Conservation (phyloP, 2,888 invertebrate genomes). For the Drosophila nigritarsus region DNA sequence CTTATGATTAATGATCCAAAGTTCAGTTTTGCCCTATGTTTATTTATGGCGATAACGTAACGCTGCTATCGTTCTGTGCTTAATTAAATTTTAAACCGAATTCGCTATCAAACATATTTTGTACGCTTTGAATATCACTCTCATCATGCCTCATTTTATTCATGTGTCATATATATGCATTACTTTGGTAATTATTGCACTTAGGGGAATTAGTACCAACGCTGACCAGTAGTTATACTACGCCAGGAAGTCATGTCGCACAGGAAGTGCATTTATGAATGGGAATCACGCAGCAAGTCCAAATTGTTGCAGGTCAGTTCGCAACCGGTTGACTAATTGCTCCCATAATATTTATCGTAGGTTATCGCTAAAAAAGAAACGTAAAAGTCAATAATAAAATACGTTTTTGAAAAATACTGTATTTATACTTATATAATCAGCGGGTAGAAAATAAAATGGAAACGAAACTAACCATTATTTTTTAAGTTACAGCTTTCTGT, state of each 20-base stretch:
- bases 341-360: constrained; percentile 5
- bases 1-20: constrained; percentile 72
- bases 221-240: constrained; percentile 30
- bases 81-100: constrained; percentile 53
- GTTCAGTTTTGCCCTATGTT: constrained; percentile 45
- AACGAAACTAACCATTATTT: neutral
- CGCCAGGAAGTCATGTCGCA: constrained; percentile 24
- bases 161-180: constrained; percentile 49
- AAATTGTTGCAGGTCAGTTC: constrained; percentile 47
- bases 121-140: constrained; percentile 6
- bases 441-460: neutral
- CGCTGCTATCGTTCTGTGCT: constrained; percentile 31
- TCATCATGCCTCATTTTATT: constrained; percentile 10
- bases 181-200: constrained; percentile 50
- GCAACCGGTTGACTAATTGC: constrained; percentile 19
- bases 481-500: neutral
- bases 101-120: constrained; percentile 39
- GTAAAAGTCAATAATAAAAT: too few relatives aligned
- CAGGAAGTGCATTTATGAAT: constrained; percentile 54
- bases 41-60: constrained; percentile 68
- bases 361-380: neutral
- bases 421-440: neutral
- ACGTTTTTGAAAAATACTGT: too few relatives aligned
- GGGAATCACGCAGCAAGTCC: constrained; percentile 9
- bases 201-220: constrained; percentile 5